Evolutionary conservation across 2,797 vertebrate species (phyloP), one percentile per base, ranked within the genome.

Genomic region (Esox lucius): DNA sequence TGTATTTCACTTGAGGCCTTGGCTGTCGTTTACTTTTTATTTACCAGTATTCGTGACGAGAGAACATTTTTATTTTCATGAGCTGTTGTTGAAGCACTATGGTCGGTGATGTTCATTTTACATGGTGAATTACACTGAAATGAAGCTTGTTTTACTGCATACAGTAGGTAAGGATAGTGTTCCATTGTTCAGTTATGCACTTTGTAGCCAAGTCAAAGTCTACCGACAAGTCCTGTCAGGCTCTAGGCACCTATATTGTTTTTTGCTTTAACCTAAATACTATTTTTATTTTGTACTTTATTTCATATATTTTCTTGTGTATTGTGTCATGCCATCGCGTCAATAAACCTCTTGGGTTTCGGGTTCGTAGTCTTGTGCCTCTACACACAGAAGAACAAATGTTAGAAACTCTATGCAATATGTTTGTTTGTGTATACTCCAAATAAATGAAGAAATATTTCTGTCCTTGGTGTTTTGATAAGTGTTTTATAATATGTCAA

Each of bases 401-500:
- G 78, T 76, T 78, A 59, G 72, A 65, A 65, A 84, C 78, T 83
- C 83, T 88, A 91, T 91, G 84, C 92, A 94, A 91, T 84, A 74
- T 82, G 67, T 35, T 85, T 89, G 83, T 82, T 87, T 86, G 88
- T 72, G 76, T 86, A 56, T 85, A 83, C 86, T 78, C 90, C 59
- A 81, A 91, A 90, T 92, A 93, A 94, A 94, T 87, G 61, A 78
- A 68, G 35, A 74, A 78, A 75, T 84, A 79, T 81, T 75, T 72
- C 75, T 76, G 59, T 62, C 35, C 64, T 42, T 48, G 74, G 51
- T 79, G 70, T 82, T 66, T 39, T 81, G 51, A 59, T 33, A 31
- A 31, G 48, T 53, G 69, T 53, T 26, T 31, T 46, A 17, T 15
- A 49, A 28, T 51, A 12, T 17, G 15, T 13, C 5, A 17, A 9